These are phyloP conservation scores for Liposcelis brunnea DNA, from an alignment of 2,888 invertebrate genomes.

Conservation along the genomic window DNA sequence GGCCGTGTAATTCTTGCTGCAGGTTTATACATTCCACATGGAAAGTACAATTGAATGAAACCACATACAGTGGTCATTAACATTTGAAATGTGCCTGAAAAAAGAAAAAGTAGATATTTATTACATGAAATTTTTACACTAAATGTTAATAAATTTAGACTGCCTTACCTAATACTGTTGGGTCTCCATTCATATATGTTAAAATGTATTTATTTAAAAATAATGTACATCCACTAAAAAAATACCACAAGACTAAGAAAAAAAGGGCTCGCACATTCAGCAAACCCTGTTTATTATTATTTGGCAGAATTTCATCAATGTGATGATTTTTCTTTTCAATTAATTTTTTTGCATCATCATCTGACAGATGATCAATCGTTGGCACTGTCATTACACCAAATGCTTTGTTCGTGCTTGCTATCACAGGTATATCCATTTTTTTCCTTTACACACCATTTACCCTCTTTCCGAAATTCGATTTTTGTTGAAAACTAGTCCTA, in stretches of 20 bases:
- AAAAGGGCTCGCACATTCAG: slow-evolving; percentile 39
- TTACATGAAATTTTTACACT: slow-evolving; percentile 11
- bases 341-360: too few species aligned
- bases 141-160: slow-evolving; percentile 8
- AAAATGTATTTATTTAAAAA: slow-evolving; percentile 64
- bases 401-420: too few species aligned
- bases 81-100: slow-evolving; percentile 55
- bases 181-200: slow-evolving; percentile 51
- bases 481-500: too few species aligned
- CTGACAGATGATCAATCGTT: too few species aligned
- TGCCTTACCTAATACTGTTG: slow-evolving; percentile 46
- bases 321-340: neutral
- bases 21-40: slow-evolving; percentile 52
- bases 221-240: slow-evolving; percentile 58
- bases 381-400: too few species aligned
- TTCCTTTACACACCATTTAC: too few species aligned
- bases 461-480: too few species aligned
- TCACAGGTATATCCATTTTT: too few species aligned
- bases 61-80: slow-evolving; percentile 54
- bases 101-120: too few species aligned
- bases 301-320: slow-evolving; percentile 6
- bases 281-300: slow-evolving; percentile 33
- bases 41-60: slow-evolving; percentile 54
- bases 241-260: slow-evolving; percentile 51
- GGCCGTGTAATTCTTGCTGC: slow-evolving; percentile 38